Evolutionary conservation across 2,888 invertebrate genomes (phyloP).

Genomic region (Clitarchus hookeri): DNA sequence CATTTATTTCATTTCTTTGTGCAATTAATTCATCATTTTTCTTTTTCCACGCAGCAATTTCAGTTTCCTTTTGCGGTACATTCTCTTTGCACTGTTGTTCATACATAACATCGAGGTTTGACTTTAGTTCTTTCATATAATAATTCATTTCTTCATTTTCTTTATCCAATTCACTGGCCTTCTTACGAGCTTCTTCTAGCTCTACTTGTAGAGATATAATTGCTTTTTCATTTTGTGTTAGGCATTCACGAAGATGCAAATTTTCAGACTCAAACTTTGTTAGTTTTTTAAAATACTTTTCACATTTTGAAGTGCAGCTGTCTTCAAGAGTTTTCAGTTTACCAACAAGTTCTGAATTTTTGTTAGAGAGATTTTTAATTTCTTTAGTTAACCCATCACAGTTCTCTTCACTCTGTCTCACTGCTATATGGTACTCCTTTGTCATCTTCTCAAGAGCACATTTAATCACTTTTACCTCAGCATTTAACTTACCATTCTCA

Average conservation of each 20-base stretch:
- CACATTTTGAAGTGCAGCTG: neutral
- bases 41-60: neutral
- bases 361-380: neutral
- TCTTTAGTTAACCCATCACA: neutral
- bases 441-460: neutral
- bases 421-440: neutral
- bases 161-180: neutral
- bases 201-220: neutral
- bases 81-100: neutral
- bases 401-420: neutral
- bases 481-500: neutral
- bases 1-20: neutral
- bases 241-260: neutral
- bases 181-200: neutral
- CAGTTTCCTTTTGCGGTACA: neutral
- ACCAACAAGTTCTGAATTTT: neutral
- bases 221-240: neutral
- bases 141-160: neutral
- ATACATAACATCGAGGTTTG: neutral
- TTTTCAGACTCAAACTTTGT: neutral
- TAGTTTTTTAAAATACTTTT: neutral
- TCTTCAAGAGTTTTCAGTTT: neutral
- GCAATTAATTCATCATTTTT: neutral
- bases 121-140: neutral
- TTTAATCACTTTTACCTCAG: neutral